Evolutionary conservation across 1,140 invertebrate species (phyloP).

Genomic region (Aphaenogaster floridana): DNA sequence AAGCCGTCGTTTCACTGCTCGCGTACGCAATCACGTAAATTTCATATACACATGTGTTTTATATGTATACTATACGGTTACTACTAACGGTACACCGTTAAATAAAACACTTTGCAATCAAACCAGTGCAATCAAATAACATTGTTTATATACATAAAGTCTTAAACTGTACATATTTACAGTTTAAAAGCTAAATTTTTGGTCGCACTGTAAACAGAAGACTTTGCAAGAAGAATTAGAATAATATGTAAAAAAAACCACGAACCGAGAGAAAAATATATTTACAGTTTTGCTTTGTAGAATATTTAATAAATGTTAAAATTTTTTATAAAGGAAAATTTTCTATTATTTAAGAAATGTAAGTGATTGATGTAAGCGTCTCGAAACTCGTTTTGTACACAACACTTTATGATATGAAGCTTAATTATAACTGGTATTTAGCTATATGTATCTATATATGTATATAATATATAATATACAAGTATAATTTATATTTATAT

Average conservation of each 20-base stretch:
- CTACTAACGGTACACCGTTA: background rate
- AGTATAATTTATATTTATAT: background rate
- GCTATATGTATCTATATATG: background rate
- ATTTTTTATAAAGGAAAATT: background rate
- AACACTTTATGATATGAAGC: background rate
- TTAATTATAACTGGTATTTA: background rate
- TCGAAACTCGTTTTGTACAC: background rate
- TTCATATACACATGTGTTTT: background rate
- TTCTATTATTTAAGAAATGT: background rate
- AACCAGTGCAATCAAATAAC: conserved; percentile 3
- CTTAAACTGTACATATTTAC: conserved; percentile 13
- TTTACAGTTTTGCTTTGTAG: background rate
- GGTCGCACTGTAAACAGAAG: conserved; percentile 30
- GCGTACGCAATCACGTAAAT: background rate
- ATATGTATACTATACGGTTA: background rate
- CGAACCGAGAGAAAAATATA: background rate
- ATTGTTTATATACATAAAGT: background rate
- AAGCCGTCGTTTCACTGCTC: background rate
- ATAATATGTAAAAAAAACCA: conserved; percentile 7
- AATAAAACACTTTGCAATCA: background rate
- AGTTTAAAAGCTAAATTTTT: conserved; percentile 34
- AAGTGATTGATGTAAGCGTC: background rate
- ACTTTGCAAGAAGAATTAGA: background rate
- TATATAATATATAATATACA: too few species aligned
- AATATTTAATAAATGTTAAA: background rate